Evolutionary conservation across 1,140 invertebrate species (phyloP).

Genomic region (Archivesica marissinica): DNA sequence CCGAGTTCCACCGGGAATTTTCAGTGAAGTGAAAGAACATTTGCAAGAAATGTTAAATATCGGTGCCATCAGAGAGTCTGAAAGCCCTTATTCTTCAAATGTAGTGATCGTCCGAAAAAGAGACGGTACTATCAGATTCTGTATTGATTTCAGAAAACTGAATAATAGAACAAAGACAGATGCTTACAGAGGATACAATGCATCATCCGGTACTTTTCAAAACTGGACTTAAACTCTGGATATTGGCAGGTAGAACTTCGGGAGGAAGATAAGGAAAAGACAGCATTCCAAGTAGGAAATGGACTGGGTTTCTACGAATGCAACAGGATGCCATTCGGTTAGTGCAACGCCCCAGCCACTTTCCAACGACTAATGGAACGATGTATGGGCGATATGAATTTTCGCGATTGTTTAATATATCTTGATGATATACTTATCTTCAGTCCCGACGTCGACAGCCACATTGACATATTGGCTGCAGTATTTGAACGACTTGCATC

Average conservation of each 20-base stretch:
- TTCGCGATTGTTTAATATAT: slow-evolving; percentile 63
- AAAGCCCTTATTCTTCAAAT: slow-evolving; percentile 57
- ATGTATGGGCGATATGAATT: slow-evolving; percentile 58
- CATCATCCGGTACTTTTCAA: slow-evolving; percentile 68
- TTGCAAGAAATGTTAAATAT: slow-evolving; percentile 53
- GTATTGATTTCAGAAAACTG: slow-evolving; percentile 68
- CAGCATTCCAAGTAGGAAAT: slow-evolving; percentile 62
- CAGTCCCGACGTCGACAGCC: slow-evolving; percentile 15
- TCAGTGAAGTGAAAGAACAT: slow-evolving; percentile 55
- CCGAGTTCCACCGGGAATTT: slow-evolving; percentile 56
- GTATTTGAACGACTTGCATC: slow-evolving; percentile 32
- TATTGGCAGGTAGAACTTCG: slow-evolving; percentile 83
- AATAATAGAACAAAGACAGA: slow-evolving; percentile 67
- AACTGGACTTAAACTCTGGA: slow-evolving; percentile 70
- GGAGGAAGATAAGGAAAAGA: slow-evolving; percentile 61
- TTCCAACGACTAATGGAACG: slow-evolving; percentile 73
- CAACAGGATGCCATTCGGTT: slow-evolving; percentile 66
- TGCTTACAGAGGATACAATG: slow-evolving; percentile 64
- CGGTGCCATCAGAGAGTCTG: slow-evolving; percentile 42
- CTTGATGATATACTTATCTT: slow-evolving; percentile 71
- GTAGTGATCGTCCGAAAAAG: slow-evolving; percentile 68
- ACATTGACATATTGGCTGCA: neutral
- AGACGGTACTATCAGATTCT: slow-evolving; percentile 70
- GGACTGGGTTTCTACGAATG: slow-evolving; percentile 67
- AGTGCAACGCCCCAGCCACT: slow-evolving; percentile 67